These are phyloP conservation scores for Sebastolobus altivelis DNA, from an alignment of 2,797 vertebrate species.

Conservation along the genomic window DNA sequence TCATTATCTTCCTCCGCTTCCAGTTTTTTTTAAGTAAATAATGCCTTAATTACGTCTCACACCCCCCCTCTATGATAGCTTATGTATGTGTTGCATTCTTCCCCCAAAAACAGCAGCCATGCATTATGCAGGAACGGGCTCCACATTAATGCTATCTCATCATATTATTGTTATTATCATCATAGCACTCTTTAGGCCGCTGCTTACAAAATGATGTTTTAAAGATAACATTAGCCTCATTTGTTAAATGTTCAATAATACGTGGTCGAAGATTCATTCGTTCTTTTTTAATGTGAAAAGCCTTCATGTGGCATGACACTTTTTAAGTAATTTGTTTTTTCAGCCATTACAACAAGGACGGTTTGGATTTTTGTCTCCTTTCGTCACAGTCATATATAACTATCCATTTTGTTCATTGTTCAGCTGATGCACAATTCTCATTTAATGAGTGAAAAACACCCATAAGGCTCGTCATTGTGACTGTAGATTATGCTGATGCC, in stretches of 20 bases:
- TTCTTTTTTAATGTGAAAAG: conserved; percentile 6
- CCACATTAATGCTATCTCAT: conserved; percentile 41
- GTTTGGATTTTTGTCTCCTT: neutral
- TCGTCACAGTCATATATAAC: neutral
- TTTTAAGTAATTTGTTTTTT: conserved; percentile 25
- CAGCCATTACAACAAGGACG: neutral
- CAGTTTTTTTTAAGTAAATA: conserved; percentile 29
- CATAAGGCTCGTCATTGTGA: neutral
- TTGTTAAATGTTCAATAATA: conserved; percentile 31
- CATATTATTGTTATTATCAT: conserved; percentile 40
- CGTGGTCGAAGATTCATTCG: conserved; percentile 23
- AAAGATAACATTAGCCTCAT: conserved; percentile 27
- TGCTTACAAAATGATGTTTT: conserved; percentile 42
- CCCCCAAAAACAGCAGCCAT: conserved; percentile 30
- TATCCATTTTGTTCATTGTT: conserved; percentile 4
- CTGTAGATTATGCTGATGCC: conserved; percentile 11
- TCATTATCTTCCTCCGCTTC: conserved; percentile 1
- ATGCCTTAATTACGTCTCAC: conserved; percentile 31
- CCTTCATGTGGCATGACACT: neutral
- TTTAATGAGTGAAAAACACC: conserved; percentile 7
- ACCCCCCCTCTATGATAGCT: conserved; percentile 1
- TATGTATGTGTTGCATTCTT: conserved; percentile 17
- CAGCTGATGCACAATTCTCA: conserved; percentile 3
- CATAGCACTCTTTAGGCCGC: conserved; percentile 27
- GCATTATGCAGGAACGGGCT: conserved; percentile 38